Conservation (phyloP, 2,797 vertebrate species). For the Anguilla marmorata region DNA sequence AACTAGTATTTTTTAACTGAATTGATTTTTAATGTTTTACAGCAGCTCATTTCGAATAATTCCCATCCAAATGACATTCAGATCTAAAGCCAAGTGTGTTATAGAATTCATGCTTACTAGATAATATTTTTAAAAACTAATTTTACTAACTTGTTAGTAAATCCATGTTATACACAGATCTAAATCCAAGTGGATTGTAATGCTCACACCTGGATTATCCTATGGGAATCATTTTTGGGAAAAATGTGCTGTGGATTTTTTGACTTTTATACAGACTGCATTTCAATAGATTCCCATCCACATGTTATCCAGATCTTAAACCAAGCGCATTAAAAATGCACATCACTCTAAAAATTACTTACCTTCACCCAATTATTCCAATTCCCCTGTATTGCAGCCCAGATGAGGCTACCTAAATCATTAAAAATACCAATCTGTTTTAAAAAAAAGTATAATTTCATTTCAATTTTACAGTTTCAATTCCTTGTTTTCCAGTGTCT, state of each 20-base stretch:
- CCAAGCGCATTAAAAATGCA: background rate
- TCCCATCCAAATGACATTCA: no score
- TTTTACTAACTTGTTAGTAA: no score
- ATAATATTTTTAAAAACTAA: no score
- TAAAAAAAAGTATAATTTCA: constrained; percentile 60
- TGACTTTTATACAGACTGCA: background rate
- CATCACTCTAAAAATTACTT: background rate
- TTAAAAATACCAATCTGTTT: constrained; percentile 21
- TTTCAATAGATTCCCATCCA: background rate
- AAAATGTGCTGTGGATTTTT: no score
- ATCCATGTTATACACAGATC: background rate
- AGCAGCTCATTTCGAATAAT: no score
- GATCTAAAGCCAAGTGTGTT: no score
- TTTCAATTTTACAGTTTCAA: constrained; percentile 67
- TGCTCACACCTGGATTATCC: background rate
- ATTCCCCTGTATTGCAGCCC: background rate
- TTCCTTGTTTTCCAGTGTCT: constrained; percentile 73
- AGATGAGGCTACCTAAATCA: background rate
- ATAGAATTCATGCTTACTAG: no score
- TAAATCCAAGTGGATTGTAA: background rate
- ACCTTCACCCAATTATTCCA: background rate
- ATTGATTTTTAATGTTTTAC: no score
- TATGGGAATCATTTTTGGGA: no score
- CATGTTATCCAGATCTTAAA: background rate
- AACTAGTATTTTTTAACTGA: no score